phyloP scores from a whole-genome alignment of 2,113 vertebrate species.

The Todiramphus chloris region DNA sequence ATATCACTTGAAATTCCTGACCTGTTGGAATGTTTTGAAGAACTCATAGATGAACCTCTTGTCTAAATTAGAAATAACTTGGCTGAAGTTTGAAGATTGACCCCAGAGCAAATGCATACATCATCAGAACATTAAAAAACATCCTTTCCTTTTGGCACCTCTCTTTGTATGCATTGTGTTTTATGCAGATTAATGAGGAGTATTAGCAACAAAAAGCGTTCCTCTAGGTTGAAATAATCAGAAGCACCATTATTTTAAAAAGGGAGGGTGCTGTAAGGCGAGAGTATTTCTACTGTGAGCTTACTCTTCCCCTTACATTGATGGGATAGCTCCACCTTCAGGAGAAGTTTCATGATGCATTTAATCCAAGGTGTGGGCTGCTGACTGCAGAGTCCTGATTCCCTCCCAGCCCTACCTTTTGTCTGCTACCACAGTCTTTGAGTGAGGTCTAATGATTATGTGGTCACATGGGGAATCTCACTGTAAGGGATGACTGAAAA shows the following conservation, averaged over 20 bases:
- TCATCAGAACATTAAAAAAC: background rate
- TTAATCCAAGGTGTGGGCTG: background rate
- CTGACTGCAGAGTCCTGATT: background rate
- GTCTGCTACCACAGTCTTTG: background rate
- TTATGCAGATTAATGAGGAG: background rate
- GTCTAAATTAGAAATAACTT: background rate
- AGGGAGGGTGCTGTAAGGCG: background rate
- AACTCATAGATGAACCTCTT: background rate
- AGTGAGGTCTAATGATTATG: background rate
- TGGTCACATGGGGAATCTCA: background rate
- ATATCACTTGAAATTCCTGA: background rate
- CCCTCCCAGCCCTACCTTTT: background rate
- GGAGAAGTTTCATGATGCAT: background rate
- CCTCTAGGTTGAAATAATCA: background rate
- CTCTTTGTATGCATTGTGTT: background rate
- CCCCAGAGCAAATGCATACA: background rate
- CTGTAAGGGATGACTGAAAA: background rate
- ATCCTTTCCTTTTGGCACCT: background rate
- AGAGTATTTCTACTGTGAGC: background rate
- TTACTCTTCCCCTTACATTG: background rate
- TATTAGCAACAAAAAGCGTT: background rate
- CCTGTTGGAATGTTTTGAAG: background rate
- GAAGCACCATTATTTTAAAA: background rate
- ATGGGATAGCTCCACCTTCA: slow-evolving; percentile 55
- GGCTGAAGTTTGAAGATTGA: background rate